Conservation (phyloP, 2,888 invertebrate species). For the Himalopsyche anomala region DNA sequence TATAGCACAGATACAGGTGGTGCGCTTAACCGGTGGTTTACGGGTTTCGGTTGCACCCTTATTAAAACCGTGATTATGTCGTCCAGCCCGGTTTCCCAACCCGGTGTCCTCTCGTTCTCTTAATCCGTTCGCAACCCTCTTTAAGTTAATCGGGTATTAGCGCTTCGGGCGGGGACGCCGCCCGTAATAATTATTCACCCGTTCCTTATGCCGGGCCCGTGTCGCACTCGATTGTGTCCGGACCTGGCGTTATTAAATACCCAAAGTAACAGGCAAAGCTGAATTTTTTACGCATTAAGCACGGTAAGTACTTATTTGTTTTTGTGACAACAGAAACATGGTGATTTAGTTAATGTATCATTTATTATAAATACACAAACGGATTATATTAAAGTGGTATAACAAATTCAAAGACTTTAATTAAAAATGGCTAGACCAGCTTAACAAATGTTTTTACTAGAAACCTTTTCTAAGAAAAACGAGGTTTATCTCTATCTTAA, state of each 20-base stretch:
- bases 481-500: too few relatives aligned
- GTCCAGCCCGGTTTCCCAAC: slow-evolving; percentile 11
- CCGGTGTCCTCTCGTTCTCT: slow-evolving; percentile 1
- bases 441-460: too few relatives aligned
- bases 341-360: too few relatives aligned
- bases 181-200: slow-evolving; percentile 27
- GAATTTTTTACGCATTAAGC: too few relatives aligned
- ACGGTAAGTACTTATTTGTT: too few relatives aligned
- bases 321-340: too few relatives aligned
- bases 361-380: too few relatives aligned
- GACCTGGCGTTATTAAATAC: slow-evolving; percentile 8
- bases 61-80: slow-evolving; percentile 34
- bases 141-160: slow-evolving; percentile 34
- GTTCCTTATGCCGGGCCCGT: neutral
- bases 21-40: slow-evolving; percentile 24
- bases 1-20: neutral
- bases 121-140: slow-evolving; percentile 22
- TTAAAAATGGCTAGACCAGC: too few relatives aligned
- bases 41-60: slow-evolving; percentile 16
- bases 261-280: neutral
- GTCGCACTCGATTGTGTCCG: slow-evolving; percentile 14
- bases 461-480: too few relatives aligned
- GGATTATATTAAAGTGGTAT: too few relatives aligned
- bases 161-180: slow-evolving; percentile 12
- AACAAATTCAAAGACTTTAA: too few relatives aligned